Percentiles rank a stretch among this genome's conserved stretches.
Evolutionary conservation across 2,113 vertebrate genomes (phyloP).

Genomic region (Fulica atra): DNA sequence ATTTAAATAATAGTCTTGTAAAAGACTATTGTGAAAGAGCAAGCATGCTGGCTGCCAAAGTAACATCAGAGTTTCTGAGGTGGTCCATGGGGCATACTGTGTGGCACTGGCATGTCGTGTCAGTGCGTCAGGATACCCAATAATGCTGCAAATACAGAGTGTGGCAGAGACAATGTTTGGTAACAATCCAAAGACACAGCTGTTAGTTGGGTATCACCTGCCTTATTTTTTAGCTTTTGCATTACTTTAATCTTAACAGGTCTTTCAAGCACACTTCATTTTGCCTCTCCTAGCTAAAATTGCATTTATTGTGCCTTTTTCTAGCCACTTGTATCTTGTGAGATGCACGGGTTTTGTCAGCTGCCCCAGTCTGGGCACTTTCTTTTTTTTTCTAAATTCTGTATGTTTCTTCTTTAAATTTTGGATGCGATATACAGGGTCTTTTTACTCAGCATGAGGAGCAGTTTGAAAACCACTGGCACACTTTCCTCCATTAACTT

Average conservation of each 20-base stretch:
- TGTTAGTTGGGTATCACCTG: neutral
- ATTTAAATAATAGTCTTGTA: neutral
- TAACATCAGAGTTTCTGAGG: neutral
- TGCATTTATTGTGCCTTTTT: neutral
- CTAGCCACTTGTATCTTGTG: neutral
- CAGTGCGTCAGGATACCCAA: neutral
- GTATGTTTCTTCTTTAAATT: neutral
- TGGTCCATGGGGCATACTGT: fast-evolving
- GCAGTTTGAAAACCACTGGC: neutral
- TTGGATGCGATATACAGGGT: neutral
- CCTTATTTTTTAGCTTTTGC: neutral
- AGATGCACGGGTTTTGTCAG: neutral
- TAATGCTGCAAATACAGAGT: neutral
- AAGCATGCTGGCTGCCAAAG: fast-evolving
- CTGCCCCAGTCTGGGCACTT: neutral
- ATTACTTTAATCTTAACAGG: neutral
- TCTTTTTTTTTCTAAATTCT: neutral
- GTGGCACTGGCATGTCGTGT: neutral
- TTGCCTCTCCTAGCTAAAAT: neutral
- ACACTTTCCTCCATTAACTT: neutral
- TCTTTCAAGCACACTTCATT: neutral
- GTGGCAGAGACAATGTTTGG: neutral
- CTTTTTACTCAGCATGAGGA: neutral
- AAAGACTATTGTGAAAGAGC: neutral
- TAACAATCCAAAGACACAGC: neutral